phyloP scores from a whole-genome alignment of 2,888 invertebrate genomes.

The Glaucopsyche alexis region DNA sequence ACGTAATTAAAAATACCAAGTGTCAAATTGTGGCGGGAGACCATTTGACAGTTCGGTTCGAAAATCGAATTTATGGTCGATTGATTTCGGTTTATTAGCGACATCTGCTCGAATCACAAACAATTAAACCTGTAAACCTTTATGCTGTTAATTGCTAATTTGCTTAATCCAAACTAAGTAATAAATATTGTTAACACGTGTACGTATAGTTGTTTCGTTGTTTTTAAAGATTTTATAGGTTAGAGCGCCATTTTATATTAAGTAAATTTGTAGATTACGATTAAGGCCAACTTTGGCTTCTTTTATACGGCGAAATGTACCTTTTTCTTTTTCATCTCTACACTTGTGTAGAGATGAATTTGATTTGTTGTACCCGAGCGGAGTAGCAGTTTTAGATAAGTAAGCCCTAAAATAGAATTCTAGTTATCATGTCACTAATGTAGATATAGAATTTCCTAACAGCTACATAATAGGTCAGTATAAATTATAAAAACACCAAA shows the following conservation, averaged over 20 bases:
- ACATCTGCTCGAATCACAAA: conserved; percentile 33
- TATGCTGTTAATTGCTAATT: background rate
- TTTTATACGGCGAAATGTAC: too few species aligned
- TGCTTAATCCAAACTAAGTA: background rate
- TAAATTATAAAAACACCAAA: background rate
- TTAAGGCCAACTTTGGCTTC: too few species aligned
- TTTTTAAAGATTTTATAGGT: background rate
- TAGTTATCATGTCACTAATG: background rate
- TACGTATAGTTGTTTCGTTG: background rate
- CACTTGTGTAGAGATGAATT: too few species aligned
- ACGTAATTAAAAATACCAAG: conserved; percentile 55
- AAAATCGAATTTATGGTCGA: conserved; percentile 36
- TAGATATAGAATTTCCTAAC: background rate
- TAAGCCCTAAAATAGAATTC: background rate
- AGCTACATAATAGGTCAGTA: background rate
- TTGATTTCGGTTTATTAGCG: conserved; percentile 37
- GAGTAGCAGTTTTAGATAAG: background rate
- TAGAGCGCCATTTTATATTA: too few species aligned
- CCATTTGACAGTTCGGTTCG: conserved; percentile 36
- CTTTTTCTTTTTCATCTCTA: too few species aligned
- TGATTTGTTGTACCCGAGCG: too few species aligned
- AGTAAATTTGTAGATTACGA: too few species aligned
- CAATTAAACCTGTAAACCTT: background rate
- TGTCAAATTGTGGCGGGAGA: conserved; percentile 56
- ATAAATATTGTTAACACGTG: background rate